Percentiles rank a stretch among this genome's conserved stretches.
These are phyloP conservation scores for Odontesthes bonariensis DNA, from an alignment of 2,113 vertebrate genomes.

Conservation along the genomic window DNA sequence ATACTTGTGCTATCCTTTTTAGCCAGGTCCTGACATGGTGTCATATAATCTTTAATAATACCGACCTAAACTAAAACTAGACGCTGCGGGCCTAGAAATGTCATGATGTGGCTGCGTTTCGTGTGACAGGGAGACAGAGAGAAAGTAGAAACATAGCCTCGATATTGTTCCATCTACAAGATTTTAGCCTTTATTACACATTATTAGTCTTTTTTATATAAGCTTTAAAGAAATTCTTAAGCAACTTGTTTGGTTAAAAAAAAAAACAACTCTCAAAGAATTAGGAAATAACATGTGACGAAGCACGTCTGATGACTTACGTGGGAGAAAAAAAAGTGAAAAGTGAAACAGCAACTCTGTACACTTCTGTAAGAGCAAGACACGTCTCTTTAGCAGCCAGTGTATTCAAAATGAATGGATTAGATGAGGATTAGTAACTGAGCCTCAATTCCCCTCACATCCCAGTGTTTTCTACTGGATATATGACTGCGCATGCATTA, in stretches of 20 bases:
- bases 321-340: background rate
- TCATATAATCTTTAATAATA: slow-evolving; percentile 58
- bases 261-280: background rate
- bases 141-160: slow-evolving; percentile 2
- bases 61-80: slow-evolving; percentile 33
- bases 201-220: background rate
- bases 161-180: background rate
- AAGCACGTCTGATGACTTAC: background rate
- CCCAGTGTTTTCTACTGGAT: slow-evolving; percentile 38
- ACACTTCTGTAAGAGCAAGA: slow-evolving; percentile 30
- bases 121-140: slow-evolving; percentile 26
- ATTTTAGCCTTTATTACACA: background rate
- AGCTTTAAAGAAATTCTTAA: background rate
- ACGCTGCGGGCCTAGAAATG: slow-evolving; percentile 27
- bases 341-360: background rate
- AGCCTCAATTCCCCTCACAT: slow-evolving; percentile 32
- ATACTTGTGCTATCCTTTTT: slow-evolving; percentile 49
- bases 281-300: background rate
- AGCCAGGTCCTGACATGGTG: slow-evolving; percentile 49
- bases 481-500: slow-evolving; percentile 48
- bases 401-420: slow-evolving; percentile 68
- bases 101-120: slow-evolving; percentile 30
- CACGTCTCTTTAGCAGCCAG: slow-evolving; percentile 34
- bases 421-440: slow-evolving; percentile 64
- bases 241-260: background rate